Base-by-base conservation (phyloP, 2,888 invertebrate genomes). In the Platerodrilus igneus region DNA sequence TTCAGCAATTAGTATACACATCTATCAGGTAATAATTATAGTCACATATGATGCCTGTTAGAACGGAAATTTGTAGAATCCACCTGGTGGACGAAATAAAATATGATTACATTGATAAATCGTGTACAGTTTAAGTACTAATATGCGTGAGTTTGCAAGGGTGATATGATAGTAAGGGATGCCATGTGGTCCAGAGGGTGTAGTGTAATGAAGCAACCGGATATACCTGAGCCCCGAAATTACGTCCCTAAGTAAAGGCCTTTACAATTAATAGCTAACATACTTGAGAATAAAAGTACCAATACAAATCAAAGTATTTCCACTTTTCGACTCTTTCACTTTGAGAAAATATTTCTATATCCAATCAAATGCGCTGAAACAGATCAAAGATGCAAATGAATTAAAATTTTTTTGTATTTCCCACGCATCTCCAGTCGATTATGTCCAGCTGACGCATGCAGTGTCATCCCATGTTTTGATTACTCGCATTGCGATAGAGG, bases 171-270 rank as follows among this genome's bases (percentile, higher is more conserved):
- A n/a, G n/a, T n/a, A n/a, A n/a, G 31, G 19, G 37, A 29, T 34
- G 27, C 33, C 47, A 47, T 47, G 47, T 47, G 47, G 47, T 47
- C 47, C 47, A 47, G 37, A 29, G 27, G 22, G 37, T 42, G 39
- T 39, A 38, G 27, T 35, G 35, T 39, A 38, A 31, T 35, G 35
- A 43, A 27, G 31, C 20, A 22, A 41, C 41, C 45, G 41, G 45
- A 45, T 35, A 23, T 45, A 42, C 45, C 35, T 42, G 45, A 28
- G 14, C 33, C 11, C 15, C 28, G 19, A 29, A 18, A 29, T 30
- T 29, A 41, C 28, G 31, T 35, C 34, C 32, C 35, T 28, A 30
- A 10, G 33, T 32, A 16, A 41, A 28, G n/a, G 15, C 28, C 17
- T 17, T 32, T 21, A 13, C 5, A 20, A 22, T 15, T 32, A 10